Evolutionary conservation across 2,888 invertebrate genomes (phyloP), one percentile per base, ranked within the genome.

Genomic region (Omphaloscelis lunosa): DNA sequence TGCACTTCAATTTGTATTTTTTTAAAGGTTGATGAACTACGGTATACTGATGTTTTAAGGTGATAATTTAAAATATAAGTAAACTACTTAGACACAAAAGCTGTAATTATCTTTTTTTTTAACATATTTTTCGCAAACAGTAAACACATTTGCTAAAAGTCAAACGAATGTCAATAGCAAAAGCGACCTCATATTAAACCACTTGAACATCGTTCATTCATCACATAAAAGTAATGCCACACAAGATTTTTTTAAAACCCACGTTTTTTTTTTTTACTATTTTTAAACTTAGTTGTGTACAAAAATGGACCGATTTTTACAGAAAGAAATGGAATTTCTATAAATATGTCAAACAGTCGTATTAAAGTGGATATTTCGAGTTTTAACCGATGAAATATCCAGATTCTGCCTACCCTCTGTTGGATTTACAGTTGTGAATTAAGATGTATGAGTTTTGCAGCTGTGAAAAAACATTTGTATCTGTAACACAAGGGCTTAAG

Each of bases 301-400:
- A 82, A 80, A 84, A 79, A 78, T 65, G 45, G 65, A 51, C 23
- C 71, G 27, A 63, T 75, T 81, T 81, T 82, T 77, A 72, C 15
- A 41, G 29, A 79, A 80, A 84, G 68, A 75, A 83, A 86, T 84
- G 71, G 80, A 45, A 75, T 83, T 80, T 79, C 74, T 82, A 88
- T 89, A 89, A 91, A 91, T 87, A 88, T 88, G 89, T 90, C 92
- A 88, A 80, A 86, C 84, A 63, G 53, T 58, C 61, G 79, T 85
- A 80, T 86, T 85, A 84, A 84, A 85, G 83, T 81, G 56, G 85
- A 79, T 86, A 85, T 88, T 90, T 88, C 77, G 85, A 90, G 83
- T 84, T 84, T 80, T 72, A 84, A 75, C 83, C 69, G 87, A 84
- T 84, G 86, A 89, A 82, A 88, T 84, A 87, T 81, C 78, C 79